Evolutionary conservation across 2,888 invertebrate genomes (phyloP).

Genomic region (Phengaris arion): DNA sequence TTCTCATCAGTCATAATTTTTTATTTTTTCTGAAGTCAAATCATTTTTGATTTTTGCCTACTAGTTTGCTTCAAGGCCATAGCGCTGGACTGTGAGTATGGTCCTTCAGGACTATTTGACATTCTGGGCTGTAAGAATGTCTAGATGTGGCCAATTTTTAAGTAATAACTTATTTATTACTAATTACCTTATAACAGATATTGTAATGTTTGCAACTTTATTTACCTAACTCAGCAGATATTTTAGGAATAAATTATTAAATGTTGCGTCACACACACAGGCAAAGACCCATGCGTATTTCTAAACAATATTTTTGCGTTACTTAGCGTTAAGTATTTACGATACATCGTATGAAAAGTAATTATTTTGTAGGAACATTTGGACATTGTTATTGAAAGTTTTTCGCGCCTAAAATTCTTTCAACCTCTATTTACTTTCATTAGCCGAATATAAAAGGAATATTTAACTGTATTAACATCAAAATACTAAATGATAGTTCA

Average conservation of each 20-base stretch:
- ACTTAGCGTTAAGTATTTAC: background rate
- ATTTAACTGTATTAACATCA: slow-evolving; percentile 48
- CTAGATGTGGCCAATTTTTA: slow-evolving; percentile 25
- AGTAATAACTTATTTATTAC: background rate
- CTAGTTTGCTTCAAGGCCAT: too few species aligned
- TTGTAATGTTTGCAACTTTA: background rate
- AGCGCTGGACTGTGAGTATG: background rate
- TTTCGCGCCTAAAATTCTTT: slow-evolving; percentile 3
- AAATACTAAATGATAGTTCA: slow-evolving; percentile 45
- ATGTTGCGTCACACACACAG: background rate
- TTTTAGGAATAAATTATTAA: background rate
- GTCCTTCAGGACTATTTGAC: background rate
- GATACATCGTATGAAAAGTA: slow-evolving; percentile 11
- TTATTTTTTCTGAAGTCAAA: too few species aligned
- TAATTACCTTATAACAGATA: background rate
- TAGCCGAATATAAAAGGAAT: slow-evolving; percentile 2
- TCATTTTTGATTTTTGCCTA: too few species aligned
- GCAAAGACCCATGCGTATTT: background rate
- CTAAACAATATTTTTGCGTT: background rate
- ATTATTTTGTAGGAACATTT: slow-evolving; percentile 18
- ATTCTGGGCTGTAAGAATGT: background rate
- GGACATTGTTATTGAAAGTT: background rate
- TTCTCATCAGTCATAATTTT: too few species aligned
- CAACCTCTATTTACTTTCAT: slow-evolving; percentile 12
- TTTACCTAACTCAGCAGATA: background rate